These are phyloP conservation scores for Halcyon badia DNA, from an alignment of 2,797 vertebrate species.

Conservation along the genomic window DNA sequence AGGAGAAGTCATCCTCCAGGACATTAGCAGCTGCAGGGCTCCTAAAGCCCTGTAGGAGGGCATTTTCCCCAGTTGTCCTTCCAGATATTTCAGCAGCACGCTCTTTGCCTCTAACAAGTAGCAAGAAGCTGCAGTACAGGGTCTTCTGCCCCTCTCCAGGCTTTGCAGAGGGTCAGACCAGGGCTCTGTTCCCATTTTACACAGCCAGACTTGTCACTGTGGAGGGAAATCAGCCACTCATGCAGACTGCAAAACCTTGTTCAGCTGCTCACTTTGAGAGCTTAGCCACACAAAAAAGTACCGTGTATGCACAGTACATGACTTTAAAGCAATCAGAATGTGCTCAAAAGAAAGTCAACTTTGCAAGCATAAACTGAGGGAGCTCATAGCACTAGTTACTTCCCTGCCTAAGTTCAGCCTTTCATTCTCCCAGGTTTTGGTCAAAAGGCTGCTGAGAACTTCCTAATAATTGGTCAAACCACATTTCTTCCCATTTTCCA, in stretches of 20 bases:
- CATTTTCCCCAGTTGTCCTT: background rate
- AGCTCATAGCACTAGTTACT: background rate
- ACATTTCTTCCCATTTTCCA: background rate
- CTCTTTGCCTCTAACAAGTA: background rate
- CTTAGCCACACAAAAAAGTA: constrained; percentile 36
- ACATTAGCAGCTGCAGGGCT: background rate
- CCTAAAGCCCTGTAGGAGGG: background rate
- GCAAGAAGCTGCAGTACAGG: background rate
- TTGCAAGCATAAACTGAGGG: background rate
- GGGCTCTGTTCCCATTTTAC: rapidly evolving
- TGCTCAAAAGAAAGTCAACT: constrained; percentile 21
- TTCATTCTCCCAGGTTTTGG: background rate
- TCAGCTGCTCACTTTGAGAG: constrained; percentile 34
- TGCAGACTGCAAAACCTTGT: constrained; percentile 13
- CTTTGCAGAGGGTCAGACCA: background rate
- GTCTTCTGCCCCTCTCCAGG: background rate
- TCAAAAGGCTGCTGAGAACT: constrained; percentile 1
- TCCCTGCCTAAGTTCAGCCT: constrained; percentile 18
- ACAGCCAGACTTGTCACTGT: background rate
- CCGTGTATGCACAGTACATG: background rate
- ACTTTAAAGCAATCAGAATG: constrained; percentile 34
- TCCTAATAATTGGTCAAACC: background rate
- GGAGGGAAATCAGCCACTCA: constrained; percentile 5
- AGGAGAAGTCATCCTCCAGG: background rate
- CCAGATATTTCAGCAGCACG: background rate